Percentiles rank a stretch among this genome's conserved stretches.
Evolutionary conservation across 2,888 invertebrate species (phyloP).

Genomic region (Drosophila borborema): DNA sequence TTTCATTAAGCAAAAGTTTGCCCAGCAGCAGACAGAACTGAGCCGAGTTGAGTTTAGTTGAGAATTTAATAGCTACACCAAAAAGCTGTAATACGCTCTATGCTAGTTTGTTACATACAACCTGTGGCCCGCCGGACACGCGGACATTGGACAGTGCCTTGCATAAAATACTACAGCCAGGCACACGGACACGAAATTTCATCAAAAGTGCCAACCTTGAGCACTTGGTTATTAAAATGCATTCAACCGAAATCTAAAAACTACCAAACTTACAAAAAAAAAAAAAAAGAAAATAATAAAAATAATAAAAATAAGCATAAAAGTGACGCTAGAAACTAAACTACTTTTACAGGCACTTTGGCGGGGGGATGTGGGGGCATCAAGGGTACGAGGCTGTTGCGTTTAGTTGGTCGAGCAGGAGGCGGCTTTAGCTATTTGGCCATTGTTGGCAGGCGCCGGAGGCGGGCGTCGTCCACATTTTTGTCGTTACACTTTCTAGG

Average conservation of each 20-base stretch:
- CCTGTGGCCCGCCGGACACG: constrained; percentile 67
- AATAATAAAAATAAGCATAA: constrained; percentile 12
- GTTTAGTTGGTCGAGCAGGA: constrained; percentile 22
- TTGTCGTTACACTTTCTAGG: constrained; percentile 79
- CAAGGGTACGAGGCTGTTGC: background rate
- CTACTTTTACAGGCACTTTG: constrained; percentile 69
- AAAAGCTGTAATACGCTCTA: constrained; percentile 63
- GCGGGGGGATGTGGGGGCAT: background rate
- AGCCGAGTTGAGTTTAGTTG: constrained; percentile 58
- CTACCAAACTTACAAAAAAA: constrained; percentile 69
- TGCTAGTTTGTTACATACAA: constrained; percentile 70
- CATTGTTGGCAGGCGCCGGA: constrained; percentile 70
- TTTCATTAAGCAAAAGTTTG: constrained; percentile 80
- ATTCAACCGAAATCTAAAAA: constrained; percentile 81
- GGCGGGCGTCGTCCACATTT: constrained; percentile 64
- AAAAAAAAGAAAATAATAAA: constrained; percentile 22
- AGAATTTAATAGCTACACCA: constrained; percentile 77
- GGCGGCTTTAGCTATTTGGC: constrained; percentile 58
- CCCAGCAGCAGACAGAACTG: constrained; percentile 50
- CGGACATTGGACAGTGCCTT: constrained; percentile 7
- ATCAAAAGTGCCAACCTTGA: constrained; percentile 78
- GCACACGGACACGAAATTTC: constrained; percentile 60
- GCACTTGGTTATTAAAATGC: constrained; percentile 79
- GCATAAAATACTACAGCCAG: constrained; percentile 40
- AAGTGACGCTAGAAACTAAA: constrained; percentile 71